These are phyloP conservation scores for Uropsilus gracilis DNA, from an alignment of 2,113 vertebrate species.

Conservation along the genomic window DNA sequence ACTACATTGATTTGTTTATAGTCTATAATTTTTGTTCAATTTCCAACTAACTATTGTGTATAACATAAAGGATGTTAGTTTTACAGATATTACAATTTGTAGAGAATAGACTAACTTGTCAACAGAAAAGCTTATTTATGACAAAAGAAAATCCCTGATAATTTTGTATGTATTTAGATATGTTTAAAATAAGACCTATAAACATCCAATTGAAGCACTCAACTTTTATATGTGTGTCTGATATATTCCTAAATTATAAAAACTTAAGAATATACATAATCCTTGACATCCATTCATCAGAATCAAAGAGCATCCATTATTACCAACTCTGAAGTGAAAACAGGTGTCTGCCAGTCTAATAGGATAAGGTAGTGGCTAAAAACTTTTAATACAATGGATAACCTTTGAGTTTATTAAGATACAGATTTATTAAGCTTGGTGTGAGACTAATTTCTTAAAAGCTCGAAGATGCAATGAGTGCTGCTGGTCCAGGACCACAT, in stretches of 20 bases:
- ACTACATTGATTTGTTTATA: background rate
- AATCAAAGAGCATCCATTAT: background rate
- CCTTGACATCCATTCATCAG: background rate
- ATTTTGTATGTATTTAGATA: background rate
- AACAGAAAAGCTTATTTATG: background rate
- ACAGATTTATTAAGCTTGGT: too few relatives aligned
- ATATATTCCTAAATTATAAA: background rate
- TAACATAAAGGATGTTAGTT: background rate
- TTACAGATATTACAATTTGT: background rate
- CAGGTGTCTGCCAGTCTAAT: background rate
- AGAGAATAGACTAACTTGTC: background rate
- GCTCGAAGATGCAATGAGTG: too few relatives aligned
- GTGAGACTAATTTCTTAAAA: too few relatives aligned
- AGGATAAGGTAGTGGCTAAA: too few relatives aligned
- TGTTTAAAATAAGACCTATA: background rate
- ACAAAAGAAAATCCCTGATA: background rate
- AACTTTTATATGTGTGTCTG: too few relatives aligned
- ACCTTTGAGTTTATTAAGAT: too few relatives aligned
- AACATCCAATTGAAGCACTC: background rate
- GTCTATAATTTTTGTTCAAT: background rate
- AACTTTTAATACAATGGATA: too few relatives aligned
- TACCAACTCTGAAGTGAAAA: constrained; percentile 1
- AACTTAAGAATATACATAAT: background rate
- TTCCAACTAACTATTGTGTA: background rate
- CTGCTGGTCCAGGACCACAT: too few relatives aligned